A percentile compares a stretch with the other conserved stretches of the same genome.
phyloP scores from a whole-genome alignment of 2,888 invertebrate species.

The Protodeltote pygarga region DNA sequence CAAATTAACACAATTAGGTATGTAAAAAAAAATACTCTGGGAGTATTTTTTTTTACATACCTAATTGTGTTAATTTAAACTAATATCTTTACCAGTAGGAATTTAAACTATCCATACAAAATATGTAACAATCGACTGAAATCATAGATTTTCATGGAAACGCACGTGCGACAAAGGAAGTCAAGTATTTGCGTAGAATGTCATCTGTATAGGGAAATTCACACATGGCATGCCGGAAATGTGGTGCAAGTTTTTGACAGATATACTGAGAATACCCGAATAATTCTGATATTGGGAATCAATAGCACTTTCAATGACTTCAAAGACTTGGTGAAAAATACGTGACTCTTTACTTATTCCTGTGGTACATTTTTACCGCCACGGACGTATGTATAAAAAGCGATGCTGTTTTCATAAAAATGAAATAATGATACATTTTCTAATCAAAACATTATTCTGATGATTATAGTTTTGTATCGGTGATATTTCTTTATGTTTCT shows the following conservation, averaged over 20 bases:
- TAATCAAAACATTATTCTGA: too few species aligned
- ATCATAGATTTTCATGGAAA: too few species aligned
- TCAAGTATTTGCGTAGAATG: constrained; percentile 19
- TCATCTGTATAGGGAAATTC: constrained; percentile 7
- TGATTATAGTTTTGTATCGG: too few species aligned
- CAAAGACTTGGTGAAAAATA: background rate
- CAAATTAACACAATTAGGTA: too few species aligned
- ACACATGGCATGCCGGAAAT: constrained; percentile 24
- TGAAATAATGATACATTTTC: too few species aligned
- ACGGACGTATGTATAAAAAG: constrained; percentile 29
- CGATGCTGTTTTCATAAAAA: too few species aligned
- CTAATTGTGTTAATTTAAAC: too few species aligned
- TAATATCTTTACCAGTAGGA: too few species aligned
- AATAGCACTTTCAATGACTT: constrained; percentile 6
- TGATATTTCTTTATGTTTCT: too few species aligned
- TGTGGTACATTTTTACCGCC: constrained; percentile 25
- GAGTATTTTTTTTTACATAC: background rate
- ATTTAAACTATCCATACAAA: too few species aligned
- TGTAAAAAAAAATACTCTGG: background rate
- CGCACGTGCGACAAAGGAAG: background rate
- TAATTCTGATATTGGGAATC: constrained; percentile 49
- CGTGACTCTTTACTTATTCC: background rate
- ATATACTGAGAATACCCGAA: constrained; percentile 7
- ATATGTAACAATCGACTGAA: too few species aligned
- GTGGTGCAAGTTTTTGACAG: constrained; percentile 15